Percentiles rank a stretch among this genome's conserved stretches.
Evolutionary conservation across 2,797 vertebrate genomes (phyloP).

Genomic region (Vipera latastei): DNA sequence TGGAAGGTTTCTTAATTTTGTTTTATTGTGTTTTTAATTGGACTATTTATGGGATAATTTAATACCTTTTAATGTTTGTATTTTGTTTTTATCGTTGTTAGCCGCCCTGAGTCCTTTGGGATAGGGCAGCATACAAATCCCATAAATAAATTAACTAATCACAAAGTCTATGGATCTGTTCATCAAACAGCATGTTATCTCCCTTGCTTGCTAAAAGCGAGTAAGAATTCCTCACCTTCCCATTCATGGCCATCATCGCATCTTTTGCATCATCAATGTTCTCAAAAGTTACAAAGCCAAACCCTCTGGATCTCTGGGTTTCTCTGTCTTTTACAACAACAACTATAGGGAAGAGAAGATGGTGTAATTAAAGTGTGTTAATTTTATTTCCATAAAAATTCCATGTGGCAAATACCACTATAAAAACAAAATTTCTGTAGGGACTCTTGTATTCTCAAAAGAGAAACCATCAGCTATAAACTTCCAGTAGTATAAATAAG

Average conservation of each 20-base stretch:
- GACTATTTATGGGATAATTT: no score
- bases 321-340: constrained; percentile 95
- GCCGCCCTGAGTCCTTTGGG: no score
- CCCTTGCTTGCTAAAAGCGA: neutral
- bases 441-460: neutral
- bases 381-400: neutral
- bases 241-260: constrained; percentile 91
- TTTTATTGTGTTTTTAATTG: no score
- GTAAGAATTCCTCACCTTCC: constrained; percentile 78
- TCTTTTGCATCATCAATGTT: constrained; percentile 92
- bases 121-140: no score
- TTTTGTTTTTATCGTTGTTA: no score
- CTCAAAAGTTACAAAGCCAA: constrained; percentile 93
- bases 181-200: neutral
- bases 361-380: neutral
- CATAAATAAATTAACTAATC: neutral
- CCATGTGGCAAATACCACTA: neutral
- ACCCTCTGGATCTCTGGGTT: constrained; percentile 88
- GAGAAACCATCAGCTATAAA: neutral
- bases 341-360: constrained; percentile 63
- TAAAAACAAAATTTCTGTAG: neutral
- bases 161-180: neutral
- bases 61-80: no score
- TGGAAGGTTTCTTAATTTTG: no score
- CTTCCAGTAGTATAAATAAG: accelerated